Evolutionary conservation across 2,888 invertebrate species (phyloP), one percentile per base, ranked within the genome.

Genomic region (Volucella inflata): DNA sequence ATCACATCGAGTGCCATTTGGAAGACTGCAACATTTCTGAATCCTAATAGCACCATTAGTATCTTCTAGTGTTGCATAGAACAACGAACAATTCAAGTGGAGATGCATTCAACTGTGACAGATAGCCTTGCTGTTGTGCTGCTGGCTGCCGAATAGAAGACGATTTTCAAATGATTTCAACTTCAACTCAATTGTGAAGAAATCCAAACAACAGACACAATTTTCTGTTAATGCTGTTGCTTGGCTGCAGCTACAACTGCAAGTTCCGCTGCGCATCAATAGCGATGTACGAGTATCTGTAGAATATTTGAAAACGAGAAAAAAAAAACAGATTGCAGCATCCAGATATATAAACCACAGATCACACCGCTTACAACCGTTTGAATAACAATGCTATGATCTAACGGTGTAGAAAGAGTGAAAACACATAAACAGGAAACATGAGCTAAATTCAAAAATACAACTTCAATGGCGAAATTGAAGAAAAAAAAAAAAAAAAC

Each of bases 231-330:
- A 65, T 16, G 38, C 42, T n/a, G 44, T 46, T 59, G 36, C 17
- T 30, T 30, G 4, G 30, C 30, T 30, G 30, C 21, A 21, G 44
- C 46, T 36, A 38, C 64, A 40, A 48, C 46, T 59, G 74, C 57
- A 67, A 83, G 79, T 74, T 30, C 57, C 16, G 40, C 57, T 78
- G 74, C 83, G 62, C 83, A 78, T 68, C 83, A 84, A 67, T 84
- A 71, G 75, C 17, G 75, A 53, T 75, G 70, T 70, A n/a, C n/a
- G n/a, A n/a, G n/a, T n/a, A 84, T 84, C 65, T 84, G 80, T 30
- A 30, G 42, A 70, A 74, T 72, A 65, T 38, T 67, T 57, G 6
- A 46, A 16, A 30, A 30, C 4, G 6, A 30, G 6, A 30, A 6
- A 30, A 30, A 4, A 30, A 30, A 30, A 30, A 30, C 30, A 79